phyloP scores from a whole-genome alignment of 2,888 invertebrate species.

The Cheilosia grossa region DNA sequence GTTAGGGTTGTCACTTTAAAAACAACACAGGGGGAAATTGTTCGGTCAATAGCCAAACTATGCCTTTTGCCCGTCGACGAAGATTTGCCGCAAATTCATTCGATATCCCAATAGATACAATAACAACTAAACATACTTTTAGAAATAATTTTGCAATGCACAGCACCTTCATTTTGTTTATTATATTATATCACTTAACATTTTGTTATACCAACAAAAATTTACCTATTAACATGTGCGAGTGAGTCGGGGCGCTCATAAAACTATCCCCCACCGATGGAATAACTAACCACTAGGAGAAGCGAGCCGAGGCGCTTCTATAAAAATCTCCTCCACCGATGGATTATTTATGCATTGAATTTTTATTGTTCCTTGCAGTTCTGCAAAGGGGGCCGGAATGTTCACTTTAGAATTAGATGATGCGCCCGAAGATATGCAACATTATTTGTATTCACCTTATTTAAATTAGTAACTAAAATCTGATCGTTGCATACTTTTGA shows the following conservation, averaged over 20 bases:
- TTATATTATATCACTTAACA: too few relatives aligned
- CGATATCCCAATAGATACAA: neutral
- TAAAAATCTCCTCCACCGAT: neutral
- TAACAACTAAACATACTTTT: neutral
- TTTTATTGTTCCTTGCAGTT: neutral
- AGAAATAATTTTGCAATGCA: neutral
- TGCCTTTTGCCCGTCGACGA: slow-evolving; percentile 16
- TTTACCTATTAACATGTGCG: neutral
- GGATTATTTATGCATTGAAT: neutral
- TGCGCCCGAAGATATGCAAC: too few relatives aligned
- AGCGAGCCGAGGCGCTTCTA: too few relatives aligned
- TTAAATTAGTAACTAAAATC: too few relatives aligned
- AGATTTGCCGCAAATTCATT: neutral
- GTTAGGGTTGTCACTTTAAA: neutral
- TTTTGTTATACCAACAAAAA: neutral
- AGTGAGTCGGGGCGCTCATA: neutral
- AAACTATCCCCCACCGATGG: neutral
- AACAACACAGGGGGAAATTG: slow-evolving; percentile 15
- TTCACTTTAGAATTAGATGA: too few relatives aligned
- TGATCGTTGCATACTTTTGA: too few relatives aligned
- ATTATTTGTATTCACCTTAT: too few relatives aligned
- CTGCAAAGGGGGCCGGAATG: slow-evolving; percentile 2
- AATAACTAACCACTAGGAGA: neutral
- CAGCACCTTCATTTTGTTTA: neutral
- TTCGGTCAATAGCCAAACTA: slow-evolving; percentile 6